phyloP scores from a whole-genome alignment of 2,888 invertebrate species.

The Isotomurus palustris region DNA sequence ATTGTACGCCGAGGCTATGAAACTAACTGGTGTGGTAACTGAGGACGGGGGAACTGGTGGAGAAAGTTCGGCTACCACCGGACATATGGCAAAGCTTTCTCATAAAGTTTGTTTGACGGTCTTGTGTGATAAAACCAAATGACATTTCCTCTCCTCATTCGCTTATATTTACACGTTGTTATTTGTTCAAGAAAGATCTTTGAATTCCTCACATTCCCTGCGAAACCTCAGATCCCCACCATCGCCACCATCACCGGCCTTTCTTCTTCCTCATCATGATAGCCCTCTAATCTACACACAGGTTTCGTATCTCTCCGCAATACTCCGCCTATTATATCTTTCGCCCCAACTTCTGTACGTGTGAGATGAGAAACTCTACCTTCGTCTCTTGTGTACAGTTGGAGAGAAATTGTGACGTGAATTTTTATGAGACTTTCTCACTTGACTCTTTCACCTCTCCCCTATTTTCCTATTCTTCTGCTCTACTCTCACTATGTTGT shows the following conservation, averaged over 20 bases:
- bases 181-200: not conserved
- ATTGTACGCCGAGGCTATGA: too few relatives aligned
- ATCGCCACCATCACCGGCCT: not conserved
- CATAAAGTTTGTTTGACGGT: conserved; percentile 13
- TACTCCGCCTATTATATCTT: not conserved
- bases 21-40: too few relatives aligned
- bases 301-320: too few relatives aligned
- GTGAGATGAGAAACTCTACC: not conserved
- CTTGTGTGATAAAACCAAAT: conserved; percentile 12
- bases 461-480: not conserved
- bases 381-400: conserved; percentile 4
- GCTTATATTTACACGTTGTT: conserved; percentile 1
- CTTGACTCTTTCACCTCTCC: conserved; percentile 1
- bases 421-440: conserved; percentile 10
- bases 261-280: not conserved
- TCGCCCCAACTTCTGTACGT: not conserved
- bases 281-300: too few relatives aligned
- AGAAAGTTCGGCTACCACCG: too few relatives aligned
- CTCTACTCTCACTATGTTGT: not conserved
- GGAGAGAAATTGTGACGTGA: conserved; percentile 10
- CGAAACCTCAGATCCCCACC: not conserved
- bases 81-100: too few relatives aligned
- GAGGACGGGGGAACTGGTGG: too few relatives aligned
- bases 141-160: conserved; percentile 1
- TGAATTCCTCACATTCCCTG: too few relatives aligned